Conservation (phyloP, 2,888 invertebrate species). For the Barypeithes pellucidus region DNA sequence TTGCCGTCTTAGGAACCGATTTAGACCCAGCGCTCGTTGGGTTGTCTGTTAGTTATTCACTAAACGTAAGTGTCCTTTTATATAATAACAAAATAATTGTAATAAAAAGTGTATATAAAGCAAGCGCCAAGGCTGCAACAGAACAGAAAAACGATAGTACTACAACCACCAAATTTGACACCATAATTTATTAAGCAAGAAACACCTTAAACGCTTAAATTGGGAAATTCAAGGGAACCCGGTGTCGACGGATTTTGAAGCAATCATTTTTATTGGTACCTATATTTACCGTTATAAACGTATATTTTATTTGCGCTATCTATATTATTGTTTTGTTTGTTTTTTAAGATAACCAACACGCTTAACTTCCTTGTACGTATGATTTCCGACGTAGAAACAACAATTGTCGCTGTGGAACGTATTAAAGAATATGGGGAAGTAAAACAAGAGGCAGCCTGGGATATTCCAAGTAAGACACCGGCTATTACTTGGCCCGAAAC, state of each 20-base stretch:
- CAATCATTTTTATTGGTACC: too few relatives aligned
- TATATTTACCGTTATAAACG: too few relatives aligned
- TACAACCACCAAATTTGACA: too few relatives aligned
- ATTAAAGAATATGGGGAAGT: slow-evolving; percentile 95
- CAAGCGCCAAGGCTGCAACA: too few relatives aligned
- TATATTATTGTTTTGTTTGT: too few relatives aligned
- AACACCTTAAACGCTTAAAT: too few relatives aligned
- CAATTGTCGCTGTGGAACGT: slow-evolving; percentile 96
- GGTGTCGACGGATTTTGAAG: too few relatives aligned
- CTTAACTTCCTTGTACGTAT: slow-evolving; percentile 93
- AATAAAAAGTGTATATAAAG: too few relatives aligned
- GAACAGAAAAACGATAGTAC: too few relatives aligned
- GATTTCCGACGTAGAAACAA: slow-evolving; percentile 96
- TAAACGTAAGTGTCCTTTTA: slow-evolving; percentile 80
- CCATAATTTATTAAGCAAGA: too few relatives aligned
- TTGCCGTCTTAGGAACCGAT: slow-evolving; percentile 87
- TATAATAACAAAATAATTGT: not conserved
- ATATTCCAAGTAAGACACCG: slow-evolving; percentile 73
- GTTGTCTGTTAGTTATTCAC: slow-evolving; percentile 89
- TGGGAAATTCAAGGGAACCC: too few relatives aligned
- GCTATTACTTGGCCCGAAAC: slow-evolving; percentile 86
- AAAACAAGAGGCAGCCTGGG: slow-evolving; percentile 87
- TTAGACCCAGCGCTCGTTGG: slow-evolving; percentile 87
- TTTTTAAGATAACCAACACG: slow-evolving; percentile 50
- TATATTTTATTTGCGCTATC: too few relatives aligned